These are phyloP conservation scores for Ptychochromis oligacanthus DNA, from an alignment of 2,113 vertebrate species.

Conservation along the genomic window DNA sequence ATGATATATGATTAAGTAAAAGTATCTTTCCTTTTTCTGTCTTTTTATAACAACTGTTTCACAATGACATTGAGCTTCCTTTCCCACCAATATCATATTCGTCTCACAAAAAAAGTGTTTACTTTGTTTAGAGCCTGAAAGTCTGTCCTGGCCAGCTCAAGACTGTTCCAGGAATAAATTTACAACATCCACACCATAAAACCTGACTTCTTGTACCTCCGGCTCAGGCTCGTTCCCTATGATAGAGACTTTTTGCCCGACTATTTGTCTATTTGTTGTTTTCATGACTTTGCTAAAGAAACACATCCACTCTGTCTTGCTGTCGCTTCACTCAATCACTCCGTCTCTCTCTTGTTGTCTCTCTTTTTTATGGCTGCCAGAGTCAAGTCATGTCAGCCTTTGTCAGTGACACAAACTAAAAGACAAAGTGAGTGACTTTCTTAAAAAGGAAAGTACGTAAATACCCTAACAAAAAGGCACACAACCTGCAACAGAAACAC, in stretches of 20 bases:
- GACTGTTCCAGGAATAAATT: background rate
- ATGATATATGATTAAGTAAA: background rate
- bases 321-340: background rate
- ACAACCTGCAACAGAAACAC: background rate
- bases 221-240: background rate
- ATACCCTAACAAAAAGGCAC: background rate
- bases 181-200: background rate
- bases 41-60: background rate
- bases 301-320: background rate
- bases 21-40: background rate
- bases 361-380: background rate
- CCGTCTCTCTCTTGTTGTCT: background rate
- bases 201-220: rapidly evolving
- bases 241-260: background rate
- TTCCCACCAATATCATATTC: background rate
- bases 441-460: background rate
- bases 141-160: background rate
- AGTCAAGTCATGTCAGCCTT: slow-evolving; percentile 9
- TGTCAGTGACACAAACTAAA: background rate
- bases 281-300: background rate
- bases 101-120: background rate
- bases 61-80: background rate
- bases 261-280: background rate
- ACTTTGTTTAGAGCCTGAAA: background rate
- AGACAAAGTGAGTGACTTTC: background rate